These are phyloP conservation scores for Noctilio leporinus DNA, from an alignment of 2,113 vertebrate genomes.

Conservation along the genomic window DNA sequence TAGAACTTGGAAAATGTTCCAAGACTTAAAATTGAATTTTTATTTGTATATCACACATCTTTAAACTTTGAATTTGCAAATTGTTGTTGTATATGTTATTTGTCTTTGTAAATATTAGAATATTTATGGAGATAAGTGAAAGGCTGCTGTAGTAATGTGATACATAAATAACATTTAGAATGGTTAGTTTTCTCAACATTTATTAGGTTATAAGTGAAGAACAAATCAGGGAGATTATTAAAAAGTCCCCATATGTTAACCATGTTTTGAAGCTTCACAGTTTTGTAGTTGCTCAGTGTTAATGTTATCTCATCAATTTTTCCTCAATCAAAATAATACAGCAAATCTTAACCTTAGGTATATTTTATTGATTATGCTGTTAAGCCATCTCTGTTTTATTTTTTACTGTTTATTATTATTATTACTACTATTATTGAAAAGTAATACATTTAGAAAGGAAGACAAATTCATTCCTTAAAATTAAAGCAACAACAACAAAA, in stretches of 20 bases:
- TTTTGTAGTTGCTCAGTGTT: neutral
- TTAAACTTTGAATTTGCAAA: neutral
- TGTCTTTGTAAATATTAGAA: neutral
- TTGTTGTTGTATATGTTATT: neutral
- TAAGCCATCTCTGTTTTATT: too few relatives aligned
- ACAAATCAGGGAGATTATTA: neutral
- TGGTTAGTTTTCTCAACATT: neutral
- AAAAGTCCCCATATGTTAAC: neutral
- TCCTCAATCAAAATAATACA: neutral
- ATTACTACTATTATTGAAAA: too few relatives aligned
- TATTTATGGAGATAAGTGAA: neutral
- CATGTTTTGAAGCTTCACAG: neutral
- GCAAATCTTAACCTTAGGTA: too few relatives aligned
- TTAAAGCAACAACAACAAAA: too few relatives aligned
- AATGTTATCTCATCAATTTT: neutral
- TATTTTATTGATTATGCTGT: too few relatives aligned
- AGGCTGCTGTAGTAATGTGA: neutral
- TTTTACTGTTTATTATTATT: too few relatives aligned
- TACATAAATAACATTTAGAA: neutral
- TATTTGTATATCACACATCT: neutral
- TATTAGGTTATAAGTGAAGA: neutral
- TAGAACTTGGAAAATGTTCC: neutral
- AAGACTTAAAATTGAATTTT: neutral
- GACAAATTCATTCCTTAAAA: too few relatives aligned
- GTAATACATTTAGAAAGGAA: too few relatives aligned